Percentiles rank a stretch among this genome's conserved stretches.
phyloP scores from a whole-genome alignment of 2,888 invertebrate genomes.

The Megastigmus dorsalis region DNA sequence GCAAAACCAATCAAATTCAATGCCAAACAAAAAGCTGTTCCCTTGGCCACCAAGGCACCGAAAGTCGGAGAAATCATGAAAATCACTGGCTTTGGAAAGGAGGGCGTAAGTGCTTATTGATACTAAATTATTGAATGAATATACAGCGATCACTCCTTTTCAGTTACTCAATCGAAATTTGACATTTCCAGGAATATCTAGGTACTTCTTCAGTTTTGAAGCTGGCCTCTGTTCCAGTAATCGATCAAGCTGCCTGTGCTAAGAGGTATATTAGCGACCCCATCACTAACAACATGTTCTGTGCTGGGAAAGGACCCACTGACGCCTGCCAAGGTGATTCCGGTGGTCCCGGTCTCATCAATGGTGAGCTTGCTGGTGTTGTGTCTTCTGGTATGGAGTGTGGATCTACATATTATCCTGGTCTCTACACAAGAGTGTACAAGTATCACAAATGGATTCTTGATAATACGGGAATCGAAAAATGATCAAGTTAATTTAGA shows the following conservation, averaged over 20 bases:
- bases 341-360: constrained; percentile 54
- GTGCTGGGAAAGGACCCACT: constrained; percentile 43
- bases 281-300: constrained; percentile 51
- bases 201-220: constrained; percentile 40
- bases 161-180: background rate
- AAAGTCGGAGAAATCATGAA: constrained; percentile 42
- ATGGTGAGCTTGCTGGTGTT: constrained; percentile 53
- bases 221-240: constrained; percentile 42
- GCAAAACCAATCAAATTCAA: constrained; percentile 36
- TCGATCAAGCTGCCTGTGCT: constrained; percentile 39
- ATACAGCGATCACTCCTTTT: background rate
- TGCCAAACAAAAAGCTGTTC: constrained; percentile 38
- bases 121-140: background rate
- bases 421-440: constrained; percentile 51
- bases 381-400: constrained; percentile 55
- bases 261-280: constrained; percentile 42
- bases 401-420: constrained; percentile 48
- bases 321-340: constrained; percentile 58
- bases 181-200: constrained; percentile 38
- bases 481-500: background rate
- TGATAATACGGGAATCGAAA: background rate
- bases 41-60: constrained; percentile 31
- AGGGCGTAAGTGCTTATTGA: constrained; percentile 36
- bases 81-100: constrained; percentile 53
- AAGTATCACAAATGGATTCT: constrained; percentile 52